A percentile compares a stretch with the other conserved stretches of the same genome.
Evolutionary conservation across 2,113 vertebrate species (phyloP).

Genomic region (Melanotaenia duboulayi): DNA sequence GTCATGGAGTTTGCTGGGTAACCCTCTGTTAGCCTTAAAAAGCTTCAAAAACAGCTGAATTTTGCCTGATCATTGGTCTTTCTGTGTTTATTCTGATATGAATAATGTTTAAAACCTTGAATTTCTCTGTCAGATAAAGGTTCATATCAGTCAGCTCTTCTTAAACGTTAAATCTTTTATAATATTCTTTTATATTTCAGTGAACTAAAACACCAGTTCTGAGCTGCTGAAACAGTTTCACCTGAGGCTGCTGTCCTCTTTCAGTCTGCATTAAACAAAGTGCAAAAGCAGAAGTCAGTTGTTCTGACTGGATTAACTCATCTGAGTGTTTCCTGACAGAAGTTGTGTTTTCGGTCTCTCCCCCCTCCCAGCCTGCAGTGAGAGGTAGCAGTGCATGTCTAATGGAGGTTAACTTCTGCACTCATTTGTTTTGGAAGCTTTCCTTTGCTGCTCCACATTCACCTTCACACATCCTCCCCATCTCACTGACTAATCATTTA

Average conservation of each 20-base stretch:
- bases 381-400: slow-evolving; percentile 61
- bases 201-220: too few species aligned
- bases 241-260: slow-evolving; percentile 12
- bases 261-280: neutral
- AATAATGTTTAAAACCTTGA: too few species aligned
- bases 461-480: slow-evolving; percentile 22
- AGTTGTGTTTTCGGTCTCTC: neutral
- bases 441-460: slow-evolving; percentile 17
- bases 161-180: too few species aligned
- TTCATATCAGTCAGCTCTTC: too few species aligned
- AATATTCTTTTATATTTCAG: too few species aligned
- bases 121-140: too few species aligned
- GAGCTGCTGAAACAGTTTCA: slow-evolving; percentile 3
- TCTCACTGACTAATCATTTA: slow-evolving; percentile 63
- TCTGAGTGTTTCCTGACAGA: slow-evolving; percentile 57
- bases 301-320: slow-evolving; percentile 72
- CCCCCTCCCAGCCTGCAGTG: slow-evolving; percentile 4
- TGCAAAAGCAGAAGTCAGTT: slow-evolving; percentile 25
- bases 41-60: too few species aligned
- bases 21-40: too few species aligned
- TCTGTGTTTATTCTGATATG: too few species aligned
- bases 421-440: slow-evolving; percentile 60
- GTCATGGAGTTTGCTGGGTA: too few species aligned
- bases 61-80: too few species aligned
- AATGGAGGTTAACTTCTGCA: slow-evolving; percentile 59